phyloP scores from a whole-genome alignment of 2,888 invertebrate species.

The Mythimna lalbum region DNA sequence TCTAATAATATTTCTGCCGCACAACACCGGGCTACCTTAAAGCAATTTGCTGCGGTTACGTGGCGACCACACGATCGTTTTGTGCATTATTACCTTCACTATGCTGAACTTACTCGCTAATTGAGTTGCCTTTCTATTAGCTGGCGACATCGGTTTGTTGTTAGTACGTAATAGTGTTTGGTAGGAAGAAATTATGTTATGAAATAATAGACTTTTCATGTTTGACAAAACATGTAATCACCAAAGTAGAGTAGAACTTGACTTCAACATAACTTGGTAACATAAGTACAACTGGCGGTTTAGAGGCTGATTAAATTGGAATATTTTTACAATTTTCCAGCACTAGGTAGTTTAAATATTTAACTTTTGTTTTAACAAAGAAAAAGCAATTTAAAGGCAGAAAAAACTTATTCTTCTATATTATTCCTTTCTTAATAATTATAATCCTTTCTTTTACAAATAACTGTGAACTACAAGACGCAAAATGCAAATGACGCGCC shows the following conservation, averaged over 20 bases:
- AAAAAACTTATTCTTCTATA: not conserved
- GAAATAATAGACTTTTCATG: no score
- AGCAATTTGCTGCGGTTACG: slow-evolving; percentile 42
- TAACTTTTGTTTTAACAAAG: not conserved
- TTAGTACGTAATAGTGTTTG: slow-evolving; percentile 1
- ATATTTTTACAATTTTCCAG: no score
- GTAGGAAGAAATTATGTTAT: not conserved
- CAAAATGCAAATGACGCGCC: slow-evolving; percentile 57
- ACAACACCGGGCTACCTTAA: slow-evolving; percentile 19
- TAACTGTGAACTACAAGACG: slow-evolving; percentile 44
- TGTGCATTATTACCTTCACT: slow-evolving; percentile 37
- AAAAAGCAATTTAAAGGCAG: not conserved
- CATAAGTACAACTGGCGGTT: no score
- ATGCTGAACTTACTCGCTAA: slow-evolving; percentile 11
- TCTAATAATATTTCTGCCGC: slow-evolving; percentile 15
- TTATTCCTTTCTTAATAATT: no score
- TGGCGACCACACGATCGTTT: slow-evolving; percentile 38
- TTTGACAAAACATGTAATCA: no score
- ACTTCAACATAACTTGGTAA: no score
- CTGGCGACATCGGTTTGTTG: not conserved
- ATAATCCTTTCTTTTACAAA: slow-evolving; percentile 26
- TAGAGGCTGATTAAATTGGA: no score
- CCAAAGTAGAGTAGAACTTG: no score
- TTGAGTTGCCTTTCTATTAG: slow-evolving; percentile 18
- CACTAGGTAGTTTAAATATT: not conserved